Evolutionary conservation across 2,888 invertebrate species (phyloP), one percentile per base, ranked within the genome.

Genomic region (Antitype chi): DNA sequence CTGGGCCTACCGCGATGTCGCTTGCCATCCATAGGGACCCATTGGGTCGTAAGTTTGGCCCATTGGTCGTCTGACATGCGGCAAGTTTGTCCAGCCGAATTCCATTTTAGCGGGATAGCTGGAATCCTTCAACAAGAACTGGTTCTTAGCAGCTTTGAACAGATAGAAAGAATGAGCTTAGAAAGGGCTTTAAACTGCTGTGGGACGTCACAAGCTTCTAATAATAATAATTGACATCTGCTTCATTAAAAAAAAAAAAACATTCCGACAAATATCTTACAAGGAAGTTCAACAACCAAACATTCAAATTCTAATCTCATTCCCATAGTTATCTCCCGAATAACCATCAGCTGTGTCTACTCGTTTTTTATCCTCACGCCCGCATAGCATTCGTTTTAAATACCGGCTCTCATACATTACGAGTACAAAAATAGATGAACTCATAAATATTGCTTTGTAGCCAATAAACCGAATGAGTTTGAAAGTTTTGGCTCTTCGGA

Each of bases 361-460:
- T 73, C 52, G 25, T 47, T 71, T 73, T 83, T 84, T 82, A 70
- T 75, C 53, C 60, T 6, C 9, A 4, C 47, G 38, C 57, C 70
- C 79, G 80, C 71, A 71, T 83, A 78, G 15, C 70, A 66, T 52
- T 67, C 68, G 62, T 78, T 78, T 76, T 68, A 74, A 67, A 80
- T 59, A 60, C 68, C 60, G 49, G n/a, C 68, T 32, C 81, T 59
- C 72, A 76, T 79, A 76, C 38, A 53, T 77, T 72, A 79, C 28
- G 66, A 23, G 76, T 60, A 82, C 84, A 70, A 25, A 86, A 87
- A 87, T 87, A 87, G 82, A 86, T 82, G 84, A 84, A 87, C 87
- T 77, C 82, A 74, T 85, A 84, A 85, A 82, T 82, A 78, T 73
- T 67, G 72, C 66, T 73, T 71, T 68, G 78, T 68, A 70, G 60